phyloP scores from a whole-genome alignment of 1,140 invertebrate genomes.

The Meloidogyne floridensis region DNA sequence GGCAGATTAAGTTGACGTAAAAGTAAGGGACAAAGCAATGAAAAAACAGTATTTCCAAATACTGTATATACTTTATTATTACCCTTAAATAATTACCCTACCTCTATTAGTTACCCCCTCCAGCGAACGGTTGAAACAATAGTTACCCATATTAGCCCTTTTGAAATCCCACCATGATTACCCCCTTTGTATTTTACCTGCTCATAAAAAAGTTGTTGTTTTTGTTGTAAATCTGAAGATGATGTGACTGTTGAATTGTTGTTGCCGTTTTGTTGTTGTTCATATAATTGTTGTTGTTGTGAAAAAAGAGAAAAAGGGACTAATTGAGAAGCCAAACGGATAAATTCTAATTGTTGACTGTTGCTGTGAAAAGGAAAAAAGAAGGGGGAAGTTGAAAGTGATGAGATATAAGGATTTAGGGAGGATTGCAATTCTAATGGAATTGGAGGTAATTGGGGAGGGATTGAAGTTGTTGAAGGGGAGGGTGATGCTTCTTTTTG shows the following conservation, averaged over 20 bases:
- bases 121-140: no score
- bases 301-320: conserved; percentile 24
- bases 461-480: background rate
- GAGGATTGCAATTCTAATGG: background rate
- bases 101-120: no score
- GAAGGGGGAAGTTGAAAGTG: background rate
- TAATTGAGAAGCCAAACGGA: conserved; percentile 22
- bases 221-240: conserved; percentile 7
- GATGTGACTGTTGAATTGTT: background rate
- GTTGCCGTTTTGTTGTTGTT: background rate
- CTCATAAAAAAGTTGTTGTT: background rate
- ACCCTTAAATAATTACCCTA: no score
- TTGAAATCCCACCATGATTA: no score
- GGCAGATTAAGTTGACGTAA: no score
- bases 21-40: no score
- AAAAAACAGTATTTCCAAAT: no score
- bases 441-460: background rate
- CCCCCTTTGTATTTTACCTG: conserved; percentile 20
- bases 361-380: background rate
- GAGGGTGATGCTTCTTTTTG: no score
- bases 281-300: background rate
- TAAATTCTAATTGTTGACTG: conserved; percentile 18
- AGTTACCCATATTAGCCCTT: no score
- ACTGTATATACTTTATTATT: no score
- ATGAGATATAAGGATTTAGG: background rate